These are phyloP conservation scores for Aurelia sp. DNA, from an alignment of 30 jellyfish, hydroid and myxozoan species.

Conservation along the genomic window DNA sequence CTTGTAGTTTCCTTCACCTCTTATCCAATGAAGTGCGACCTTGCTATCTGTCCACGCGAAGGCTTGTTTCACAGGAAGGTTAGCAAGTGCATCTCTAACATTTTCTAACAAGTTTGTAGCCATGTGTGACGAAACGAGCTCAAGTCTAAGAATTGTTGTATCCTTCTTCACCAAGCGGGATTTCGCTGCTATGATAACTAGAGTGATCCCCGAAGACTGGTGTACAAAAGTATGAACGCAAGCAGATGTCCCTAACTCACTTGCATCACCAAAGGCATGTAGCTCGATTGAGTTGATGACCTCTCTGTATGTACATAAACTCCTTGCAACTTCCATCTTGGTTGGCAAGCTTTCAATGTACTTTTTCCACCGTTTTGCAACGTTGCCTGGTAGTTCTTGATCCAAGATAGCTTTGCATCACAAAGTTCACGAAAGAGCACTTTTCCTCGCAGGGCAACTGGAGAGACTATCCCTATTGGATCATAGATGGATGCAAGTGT, in stretches of 20 bases:
- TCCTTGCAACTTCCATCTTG: constrained; percentile 26
- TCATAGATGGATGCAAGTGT: neutral
- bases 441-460: constrained; percentile 57
- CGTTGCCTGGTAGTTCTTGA: constrained; percentile 32
- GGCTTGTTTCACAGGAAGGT: constrained; percentile 12
- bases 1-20: constrained; percentile 52
- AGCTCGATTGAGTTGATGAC: constrained; percentile 24
- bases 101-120: constrained; percentile 65
- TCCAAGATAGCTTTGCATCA: constrained; percentile 51
- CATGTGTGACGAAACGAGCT: constrained; percentile 77
- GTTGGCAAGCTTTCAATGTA: constrained; percentile 40
- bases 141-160: constrained; percentile 76
- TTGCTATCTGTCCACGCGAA: constrained; percentile 68
- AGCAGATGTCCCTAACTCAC: constrained; percentile 65
- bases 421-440: constrained; percentile 40
- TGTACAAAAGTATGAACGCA: constrained; percentile 46
- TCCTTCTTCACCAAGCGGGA: constrained; percentile 62
- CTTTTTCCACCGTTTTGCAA: constrained; percentile 34
- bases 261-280: constrained; percentile 86
- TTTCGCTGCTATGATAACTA: constrained; percentile 58
- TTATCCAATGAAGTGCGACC: constrained; percentile 71
- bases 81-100: constrained; percentile 34
- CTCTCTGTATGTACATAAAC: neutral
- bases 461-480: constrained; percentile 34
- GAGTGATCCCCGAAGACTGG: constrained; percentile 36